Evolutionary conservation across 2,888 invertebrate genomes (phyloP), one percentile per base, ranked within the genome.

Genomic region (Malthinus flaveolus): DNA sequence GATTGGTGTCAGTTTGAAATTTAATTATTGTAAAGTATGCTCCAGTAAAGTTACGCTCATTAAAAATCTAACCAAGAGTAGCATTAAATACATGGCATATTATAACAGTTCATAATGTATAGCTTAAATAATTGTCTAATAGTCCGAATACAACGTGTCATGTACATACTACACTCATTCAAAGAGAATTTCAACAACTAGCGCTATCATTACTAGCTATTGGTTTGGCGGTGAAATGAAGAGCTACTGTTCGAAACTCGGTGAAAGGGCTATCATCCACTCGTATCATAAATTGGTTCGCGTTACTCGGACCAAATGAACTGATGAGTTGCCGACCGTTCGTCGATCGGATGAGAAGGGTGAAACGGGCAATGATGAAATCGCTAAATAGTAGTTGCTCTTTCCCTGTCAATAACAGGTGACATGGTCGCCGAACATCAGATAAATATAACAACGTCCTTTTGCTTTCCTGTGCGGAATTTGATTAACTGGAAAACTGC

Each of bases 361-460:
- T 53, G 49, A 56, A 39, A 44, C 54, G 39, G 52, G 56, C 54
- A 56, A 56, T 56, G 56, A 59, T 54, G 52, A 57, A 63, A 61
- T 63, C 57, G 49, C 56, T 61, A 61, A 63, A 61, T 58, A 54
- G 59, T 34, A 57, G 61, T 64, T 64, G 61, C 59, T 64, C 61
- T 64, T 66, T 66, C 46, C 64, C 66, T 62, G 64, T 58, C 64
- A 62, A 66, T 66, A 62, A 48, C 64, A 66, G 64, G 66, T 66
- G 66, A 62, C 64, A 64, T 55, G 59, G 55, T 49, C 52, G 54
- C 33, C 57, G 57, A 61, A 53, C 60, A 60, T 61, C 50, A 62
- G 63, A 65, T 62, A 65, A 65, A 65, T 65, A 65, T 65, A 63
- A 65, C 61, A 59, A 56, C 61, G 45, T 59, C 56, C 56, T 48